Evolutionary conservation across 2,888 invertebrate species (phyloP).

Genomic region (Drosophila leonis): DNA sequence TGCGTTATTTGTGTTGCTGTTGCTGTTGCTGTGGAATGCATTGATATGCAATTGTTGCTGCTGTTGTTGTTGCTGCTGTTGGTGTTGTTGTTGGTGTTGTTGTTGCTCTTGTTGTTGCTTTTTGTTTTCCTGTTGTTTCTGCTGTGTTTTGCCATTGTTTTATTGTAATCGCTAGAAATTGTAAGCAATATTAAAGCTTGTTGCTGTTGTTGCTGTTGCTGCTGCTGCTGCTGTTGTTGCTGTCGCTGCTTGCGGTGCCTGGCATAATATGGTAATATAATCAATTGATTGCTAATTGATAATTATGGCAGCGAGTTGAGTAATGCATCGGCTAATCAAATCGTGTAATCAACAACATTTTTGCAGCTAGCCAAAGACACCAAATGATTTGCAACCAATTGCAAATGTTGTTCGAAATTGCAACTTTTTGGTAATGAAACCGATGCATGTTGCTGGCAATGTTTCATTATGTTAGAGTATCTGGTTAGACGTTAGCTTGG

Average conservation of each 20-base stretch:
- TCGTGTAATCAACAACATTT: slow-evolving; percentile 48
- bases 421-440: slow-evolving; percentile 8
- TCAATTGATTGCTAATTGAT: slow-evolving; percentile 84
- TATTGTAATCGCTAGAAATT: slow-evolving; percentile 51
- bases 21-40: slow-evolving; percentile 52
- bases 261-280: slow-evolving; percentile 67
- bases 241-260: slow-evolving; percentile 49
- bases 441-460: too few species aligned
- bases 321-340: slow-evolving; percentile 54
- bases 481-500: too few species aligned
- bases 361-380: slow-evolving; percentile 25
- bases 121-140: slow-evolving; percentile 16
- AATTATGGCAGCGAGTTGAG: slow-evolving; percentile 71
- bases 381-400: slow-evolving; percentile 17
- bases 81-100: slow-evolving; percentile 11
- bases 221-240: slow-evolving; percentile 11
- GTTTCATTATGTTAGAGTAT: too few species aligned
- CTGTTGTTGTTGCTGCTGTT: slow-evolving; percentile 15
- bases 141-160: slow-evolving; percentile 61
- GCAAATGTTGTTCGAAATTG: not conserved
- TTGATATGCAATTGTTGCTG: slow-evolving; percentile 52
- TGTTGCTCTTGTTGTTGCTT: slow-evolving; percentile 13
- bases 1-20: slow-evolving; percentile 51
- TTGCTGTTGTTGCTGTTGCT: slow-evolving; percentile 26
- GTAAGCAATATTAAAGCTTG: slow-evolving; percentile 23